Evolutionary conservation across 2,113 vertebrate genomes (phyloP), one percentile per base, ranked within the genome.

Genomic region (Tenebrosternarchus preto): DNA sequence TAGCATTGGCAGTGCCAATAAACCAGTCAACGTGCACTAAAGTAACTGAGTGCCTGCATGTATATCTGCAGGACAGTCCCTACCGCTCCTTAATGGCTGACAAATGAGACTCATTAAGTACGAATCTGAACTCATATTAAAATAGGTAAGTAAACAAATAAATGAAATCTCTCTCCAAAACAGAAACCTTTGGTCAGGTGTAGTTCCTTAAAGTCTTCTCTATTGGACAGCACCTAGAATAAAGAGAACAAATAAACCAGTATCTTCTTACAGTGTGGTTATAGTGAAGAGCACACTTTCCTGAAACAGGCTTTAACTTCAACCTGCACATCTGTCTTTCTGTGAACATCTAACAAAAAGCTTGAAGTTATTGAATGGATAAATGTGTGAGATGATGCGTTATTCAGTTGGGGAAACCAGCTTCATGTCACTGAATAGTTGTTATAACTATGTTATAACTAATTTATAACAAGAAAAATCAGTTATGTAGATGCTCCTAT

Each of bases 161-260:
- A 78, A 88, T 36, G 74, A 85, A 74, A 91, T 88, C 92, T 92
- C 92, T 92, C 92, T 92, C 92, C 89, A 90, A 91, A 91, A 94
- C 94, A 95, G 93, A 95, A 95, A 95, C 95, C 95, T 95, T 94
- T 93, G 94, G 89, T 92, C 91, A 93, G 92, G 91, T 94, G 95
- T 91, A 94, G 80, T 91, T 86, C 88, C 91, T 72, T 94, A 89
- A 93, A 87, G 78, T 95, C 95, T 93, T 95, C 95, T 91, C 94
- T 90, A 93, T 90, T 90, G 91, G 93, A 82, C 94, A 88, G 94
- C 95, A 95, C 93, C 95, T 96, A 96, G 85, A 95, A 96, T 94
- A 96, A 93, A 96, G 94, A 96, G 93, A 96, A 96, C 92, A 95
- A 91, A 94, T 92, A 90, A 93, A 95, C 94, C 93, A 95, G 94